Base-by-base conservation (phyloP, 2,888 invertebrate genomes). In the Napeogenes inachia region DNA sequence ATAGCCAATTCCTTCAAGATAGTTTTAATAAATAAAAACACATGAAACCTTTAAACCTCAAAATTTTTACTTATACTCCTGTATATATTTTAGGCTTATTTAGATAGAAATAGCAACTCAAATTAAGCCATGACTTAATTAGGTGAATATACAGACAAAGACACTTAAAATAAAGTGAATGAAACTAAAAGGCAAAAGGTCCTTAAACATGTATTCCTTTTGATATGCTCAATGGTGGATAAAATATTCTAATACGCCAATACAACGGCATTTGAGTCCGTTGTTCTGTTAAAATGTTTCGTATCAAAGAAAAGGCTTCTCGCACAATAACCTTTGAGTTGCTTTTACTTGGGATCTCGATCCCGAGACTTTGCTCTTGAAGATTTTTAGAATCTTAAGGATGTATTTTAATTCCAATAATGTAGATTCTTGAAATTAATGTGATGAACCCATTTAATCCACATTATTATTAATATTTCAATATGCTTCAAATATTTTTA, bases 301-400 rank as follows among this genome's bases (percentile, higher is more conserved):
- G 13, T 54, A 62, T 68, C 70, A 72, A 71, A 72, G 69, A 70
- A 68, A 71, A 64, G 68, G 70, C 70, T 70, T 67, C 66, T 62
- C 50, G 64, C 70, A 71, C 73, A 73, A 73, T 73, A 71, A 69
- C 72, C 69, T 70, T 70, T 69, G 68, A 71, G 69, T 69, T 73
- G 67, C 66, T 72, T 69, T 68, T 69, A 70, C 66, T 71, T 64
- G 59, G 68, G 65, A 63, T 66, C 65, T 69, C 73, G 73, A 75
- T 75, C 75, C 74, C 50, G 50, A 50, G 50, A 50, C 50, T 50
- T 50, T 8, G 50, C 50, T 30, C 30, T 50, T 50, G 30, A 50
- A 50, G 50, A 50, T 50, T 50, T 50, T 50, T 30, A 30, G n/a
- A 50, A 50, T 50, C 21, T 21, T 50, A 30, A 8, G 8, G 30